Base-by-base conservation (phyloP, 2,797 vertebrate species). In the Aphelocoma californica region DNA sequence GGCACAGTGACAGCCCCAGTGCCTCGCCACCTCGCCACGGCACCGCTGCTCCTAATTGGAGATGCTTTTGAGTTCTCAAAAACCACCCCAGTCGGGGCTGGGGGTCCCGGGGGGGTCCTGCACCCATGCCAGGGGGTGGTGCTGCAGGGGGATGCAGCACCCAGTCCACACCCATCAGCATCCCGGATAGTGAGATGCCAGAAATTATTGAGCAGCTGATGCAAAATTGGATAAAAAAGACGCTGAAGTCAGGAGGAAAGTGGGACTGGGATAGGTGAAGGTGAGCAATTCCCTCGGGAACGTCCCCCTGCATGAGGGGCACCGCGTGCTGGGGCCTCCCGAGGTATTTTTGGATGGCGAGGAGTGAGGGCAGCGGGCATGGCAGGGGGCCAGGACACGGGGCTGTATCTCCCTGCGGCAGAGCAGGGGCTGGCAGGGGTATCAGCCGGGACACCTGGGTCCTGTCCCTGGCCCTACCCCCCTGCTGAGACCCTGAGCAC, bases 1-100 rank as follows among this genome's bases (percentile, higher is more conserved):
- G 98, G 98, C 98, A 95, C 98, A 97, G 98, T 98, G 98, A 99
- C 98, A 98, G 98, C 98, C 99, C 98, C 98, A 98, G 98, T 98
- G 98, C 98, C 97, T 98, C 79, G 96, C 98, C 96, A 96, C 96
- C 95, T 97, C 97, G 97, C 98, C 97, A 95, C 97, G 97, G 97
- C 97, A 98, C 97, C 90, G 96, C 98, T 97, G 98, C 98, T 97
- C 98, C 98, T 99, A 99, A 99, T 99, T 99, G 98, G 98, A 97
- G 97, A 96, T 84, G 97, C 98, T 97, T 98, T 98, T 97, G 96
- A 97, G 93, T 96, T 95, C 98, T 98, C 97, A 96, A 97, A 96
- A 96, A 97, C 91, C 90, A 32, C 44, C 44, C 91, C 45, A 58
- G 61, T 66, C 47, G 19, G 75, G 69, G 71, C 10, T 62, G 36